Base-by-base conservation (phyloP, 2,113 vertebrate genomes). In the Nyctibius bracteatus region DNA sequence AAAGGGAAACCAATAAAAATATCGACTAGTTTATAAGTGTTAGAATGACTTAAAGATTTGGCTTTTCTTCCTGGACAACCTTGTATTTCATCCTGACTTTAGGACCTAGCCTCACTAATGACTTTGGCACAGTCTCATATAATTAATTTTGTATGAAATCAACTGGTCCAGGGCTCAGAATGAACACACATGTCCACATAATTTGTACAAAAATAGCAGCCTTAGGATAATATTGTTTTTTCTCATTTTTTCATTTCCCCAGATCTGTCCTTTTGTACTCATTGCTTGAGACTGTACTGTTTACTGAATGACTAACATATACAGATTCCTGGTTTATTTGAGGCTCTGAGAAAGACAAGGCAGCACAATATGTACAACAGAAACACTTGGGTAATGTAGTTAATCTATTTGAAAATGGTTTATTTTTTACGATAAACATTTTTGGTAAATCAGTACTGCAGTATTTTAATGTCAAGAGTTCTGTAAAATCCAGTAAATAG, bases 81-180 rank as follows among this genome's bases (percentile, higher is more conserved):
- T 78, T 91, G 59, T 59, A 67, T 95, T 94, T 94, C 65, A 81
- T 91, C 51, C 55, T 86, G 57, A 71, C 33, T 94, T 91, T 75
- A 86, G 46, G 55, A 78, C 16, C 51, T 84, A 67, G 47, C 27
- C 62, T 90, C 72, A 39, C 51, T 91, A 86, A 89, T 81, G 19
- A 59, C 8, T 87, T 94, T 92, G 68, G 59, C 77, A 91, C n/a
- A 55, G 24, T 81, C 65, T 95, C 68, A 63, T 89, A n/a, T 62
- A 66, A 81, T 91, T 92, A 88, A 84, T 91, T 94, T 91, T 71
- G 47, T 52, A 51, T 78, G 18, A 84, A 86, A 88, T 73, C 49
- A 91, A 37, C 30, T 86, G 68, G 55, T 86, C 35, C 35, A 7
- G 80, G 11, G 33, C 86, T 94, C 16, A 92, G 55, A 89, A 63